phyloP scores from a whole-genome alignment of 92 coral and sea anemone species.

The Zoanthus solanderi region DNA sequence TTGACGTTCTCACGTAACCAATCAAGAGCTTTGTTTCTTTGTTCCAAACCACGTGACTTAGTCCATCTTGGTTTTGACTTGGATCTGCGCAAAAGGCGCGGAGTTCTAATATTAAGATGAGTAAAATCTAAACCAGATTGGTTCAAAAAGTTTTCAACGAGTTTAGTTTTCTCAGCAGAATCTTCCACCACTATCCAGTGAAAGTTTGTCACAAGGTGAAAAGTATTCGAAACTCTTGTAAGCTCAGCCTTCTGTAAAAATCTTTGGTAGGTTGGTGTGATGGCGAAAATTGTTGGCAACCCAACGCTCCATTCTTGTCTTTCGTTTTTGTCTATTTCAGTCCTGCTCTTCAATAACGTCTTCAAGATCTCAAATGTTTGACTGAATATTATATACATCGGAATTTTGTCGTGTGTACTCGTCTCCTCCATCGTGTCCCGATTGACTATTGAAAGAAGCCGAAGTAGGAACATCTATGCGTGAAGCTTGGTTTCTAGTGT shows the following conservation, averaged over 20 bases:
- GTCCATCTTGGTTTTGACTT: conserved; percentile 83
- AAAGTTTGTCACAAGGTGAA: conserved; percentile 76
- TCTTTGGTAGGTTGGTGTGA: conserved; percentile 88
- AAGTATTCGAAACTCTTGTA: conserved; percentile 83
- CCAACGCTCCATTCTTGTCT: conserved; percentile 53
- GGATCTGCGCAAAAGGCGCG: conserved; percentile 66
- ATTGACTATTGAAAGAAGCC: conserved; percentile 25
- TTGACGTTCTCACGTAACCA: conserved; percentile 82
- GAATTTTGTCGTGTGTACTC: background rate
- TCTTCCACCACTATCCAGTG: conserved; percentile 96
- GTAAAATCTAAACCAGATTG: conserved; percentile 74
- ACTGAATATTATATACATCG: background rate
- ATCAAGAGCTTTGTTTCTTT: conserved; percentile 77
- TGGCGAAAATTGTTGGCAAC: conserved; percentile 82
- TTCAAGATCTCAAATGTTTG: conserved; percentile 27
- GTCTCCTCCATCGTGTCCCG: conserved; percentile 19
- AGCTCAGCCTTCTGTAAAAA: conserved; percentile 91
- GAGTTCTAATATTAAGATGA: conserved; percentile 81
- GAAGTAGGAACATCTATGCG: background rate
- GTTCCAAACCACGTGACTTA: conserved; percentile 91
- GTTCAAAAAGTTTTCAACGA: conserved; percentile 68
- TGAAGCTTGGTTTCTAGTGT: background rate
- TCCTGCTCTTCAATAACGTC: conserved; percentile 11
- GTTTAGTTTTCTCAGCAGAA: conserved; percentile 72
- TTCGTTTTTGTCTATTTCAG: conserved; percentile 15